Base-by-base conservation (phyloP, 2,888 invertebrate species). In the Thelaira solivaga region DNA sequence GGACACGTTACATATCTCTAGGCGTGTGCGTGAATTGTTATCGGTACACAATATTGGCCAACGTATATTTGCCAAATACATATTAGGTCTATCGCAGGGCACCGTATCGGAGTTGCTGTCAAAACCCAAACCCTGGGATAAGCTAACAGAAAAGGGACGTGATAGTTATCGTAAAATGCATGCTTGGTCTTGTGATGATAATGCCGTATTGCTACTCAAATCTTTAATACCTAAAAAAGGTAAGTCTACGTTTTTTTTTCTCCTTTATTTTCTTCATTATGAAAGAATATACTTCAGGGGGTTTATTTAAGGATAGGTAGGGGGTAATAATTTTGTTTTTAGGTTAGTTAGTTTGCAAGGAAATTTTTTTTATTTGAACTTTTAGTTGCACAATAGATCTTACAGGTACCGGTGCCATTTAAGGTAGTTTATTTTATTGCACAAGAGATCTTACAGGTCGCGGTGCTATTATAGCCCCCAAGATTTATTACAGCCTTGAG, bases 101-200 rank as follows among this genome's bases (percentile, higher is more conserved):
- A 99, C 99, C 22, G 98, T 99, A 53, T 97, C 97, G 82, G 99
- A 99, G 90, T 91, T 99, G 85, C 92, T 99, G 80, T 98, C 98
- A 83, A 99, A 99, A 89, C 99, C 99, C 67, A 98, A 99, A 89
- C 98, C 98, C 11, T 99, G 99, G 99, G 98, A 98, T 91, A 99
- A 99, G 90, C 91, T 99, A 87, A 99, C 99, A 73, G 99, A 99
- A 91, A 99, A 99, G 90, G 99, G 99, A 34, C 92, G 99, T 68
- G 99, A 99, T 91, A 98, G 98, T 84, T 99, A 99, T 91, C 92
- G 99, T 86, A 98, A 99, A 91, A 99, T 99, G 97, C 97, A 98
- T 90, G 97, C 97, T 85, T 99, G 99, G 99, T 97, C 98, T 82
- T 96, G 96, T 89, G 99, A 99, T 91, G 98, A 98, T 88, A 95